A percentile compares a stretch with the other conserved stretches of the same genome.
These are phyloP conservation scores for Sinodicranocentrus sp. DNA, from an alignment of 2,888 invertebrate species.

Conservation along the genomic window DNA sequence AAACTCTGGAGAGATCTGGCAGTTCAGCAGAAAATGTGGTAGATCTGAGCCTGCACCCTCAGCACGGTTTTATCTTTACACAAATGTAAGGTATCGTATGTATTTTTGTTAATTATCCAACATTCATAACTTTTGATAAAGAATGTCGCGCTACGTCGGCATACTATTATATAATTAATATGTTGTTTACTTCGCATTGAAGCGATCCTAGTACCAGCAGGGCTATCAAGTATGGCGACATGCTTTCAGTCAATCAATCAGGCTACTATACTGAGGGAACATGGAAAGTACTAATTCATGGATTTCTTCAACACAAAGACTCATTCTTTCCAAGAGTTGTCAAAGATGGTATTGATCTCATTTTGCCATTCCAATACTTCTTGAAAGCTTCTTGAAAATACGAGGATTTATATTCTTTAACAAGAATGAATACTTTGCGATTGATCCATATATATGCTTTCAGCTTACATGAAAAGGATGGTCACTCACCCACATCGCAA, in stretches of 20 bases:
- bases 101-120: neutral
- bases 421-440: neutral
- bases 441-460: neutral
- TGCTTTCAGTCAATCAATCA: neutral
- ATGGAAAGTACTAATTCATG: constrained; percentile 55
- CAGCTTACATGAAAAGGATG: constrained; percentile 50
- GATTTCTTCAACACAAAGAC: constrained; percentile 46
- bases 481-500: constrained; percentile 7
- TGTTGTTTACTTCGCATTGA: neutral
- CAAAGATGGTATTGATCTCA: constrained; percentile 32
- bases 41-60: neutral
- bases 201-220: constrained; percentile 14
- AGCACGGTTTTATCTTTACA: constrained; percentile 30
- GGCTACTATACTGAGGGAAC: constrained; percentile 10
- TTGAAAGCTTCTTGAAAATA: too few species aligned
- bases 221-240: constrained; percentile 38
- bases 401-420: constrained; percentile 4
- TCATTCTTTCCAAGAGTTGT: constrained; percentile 36
- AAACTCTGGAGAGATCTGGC: constrained; percentile 1
- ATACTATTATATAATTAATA: too few species aligned
- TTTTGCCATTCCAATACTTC: neutral
- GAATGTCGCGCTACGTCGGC: too few species aligned
- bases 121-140: too few species aligned
- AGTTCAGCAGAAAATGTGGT: constrained; percentile 35
- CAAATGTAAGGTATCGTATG: constrained; percentile 33